A percentile compares a stretch with the other conserved stretches of the same genome.
phyloP scores from a whole-genome alignment of 2,113 vertebrate species.

The Zingel zingel region DNA sequence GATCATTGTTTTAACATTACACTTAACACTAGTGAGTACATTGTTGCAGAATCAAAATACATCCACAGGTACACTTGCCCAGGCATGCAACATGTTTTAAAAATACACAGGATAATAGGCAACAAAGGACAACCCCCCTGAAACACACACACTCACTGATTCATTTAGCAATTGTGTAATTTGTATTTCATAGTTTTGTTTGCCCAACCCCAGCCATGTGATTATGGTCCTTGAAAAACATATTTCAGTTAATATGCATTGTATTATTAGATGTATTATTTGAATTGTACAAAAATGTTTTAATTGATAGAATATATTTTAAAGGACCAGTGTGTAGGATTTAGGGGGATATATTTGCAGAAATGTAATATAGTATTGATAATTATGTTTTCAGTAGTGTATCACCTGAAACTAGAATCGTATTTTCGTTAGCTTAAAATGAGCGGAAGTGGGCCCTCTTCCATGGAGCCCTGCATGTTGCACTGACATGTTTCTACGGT shows the following conservation, averaged over 20 bases:
- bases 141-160: background rate
- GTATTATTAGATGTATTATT: background rate
- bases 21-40: background rate
- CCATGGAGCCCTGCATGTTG: too few species aligned
- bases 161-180: slow-evolving; percentile 32
- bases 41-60: slow-evolving; percentile 1
- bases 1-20: background rate
- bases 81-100: slow-evolving; percentile 6
- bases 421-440: too few species aligned
- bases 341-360: too few species aligned
- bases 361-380: too few species aligned
- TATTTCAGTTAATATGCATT: background rate
- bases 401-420: too few species aligned
- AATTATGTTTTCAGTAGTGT: too few species aligned
- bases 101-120: background rate
- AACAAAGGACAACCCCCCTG: background rate
- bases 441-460: too few species aligned
- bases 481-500: too few species aligned
- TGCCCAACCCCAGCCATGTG: background rate
- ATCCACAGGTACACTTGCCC: background rate
- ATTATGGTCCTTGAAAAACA: background rate
- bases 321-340: background rate
- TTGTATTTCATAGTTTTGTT: background rate
- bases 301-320: background rate
- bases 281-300: background rate